Evolutionary conservation across 2,888 invertebrate species (phyloP).

Genomic region (Drosophila antonietae): DNA sequence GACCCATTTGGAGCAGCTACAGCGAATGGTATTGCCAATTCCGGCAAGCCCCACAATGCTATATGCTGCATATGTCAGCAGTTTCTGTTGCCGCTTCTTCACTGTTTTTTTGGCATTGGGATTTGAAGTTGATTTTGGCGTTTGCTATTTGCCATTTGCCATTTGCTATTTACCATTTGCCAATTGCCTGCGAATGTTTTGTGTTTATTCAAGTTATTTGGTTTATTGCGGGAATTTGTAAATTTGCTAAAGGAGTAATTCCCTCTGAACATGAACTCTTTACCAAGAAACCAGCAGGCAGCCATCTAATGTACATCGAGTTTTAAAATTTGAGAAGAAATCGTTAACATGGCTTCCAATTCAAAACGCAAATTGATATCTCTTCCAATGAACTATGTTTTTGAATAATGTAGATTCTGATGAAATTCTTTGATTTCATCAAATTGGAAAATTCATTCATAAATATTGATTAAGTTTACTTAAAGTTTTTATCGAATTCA

Average conservation of each 20-base stretch:
- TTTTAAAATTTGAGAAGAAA: constrained; percentile 39
- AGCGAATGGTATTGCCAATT: constrained; percentile 41
- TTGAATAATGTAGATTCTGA: background rate
- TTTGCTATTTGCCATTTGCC: constrained; percentile 11
- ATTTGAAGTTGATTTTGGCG: constrained; percentile 57
- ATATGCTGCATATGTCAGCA: constrained; percentile 73
- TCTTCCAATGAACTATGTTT: background rate
- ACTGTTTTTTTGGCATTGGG: constrained; percentile 48
- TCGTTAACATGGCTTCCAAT: background rate
- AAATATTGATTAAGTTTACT: background rate
- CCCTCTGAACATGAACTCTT: constrained; percentile 17
- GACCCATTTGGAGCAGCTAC: constrained; percentile 56
- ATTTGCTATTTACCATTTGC: constrained; percentile 11
- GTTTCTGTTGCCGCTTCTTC: constrained; percentile 43
- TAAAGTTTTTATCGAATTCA: background rate
- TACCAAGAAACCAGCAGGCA: background rate
- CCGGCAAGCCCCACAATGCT: constrained; percentile 34
- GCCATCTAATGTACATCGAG: background rate
- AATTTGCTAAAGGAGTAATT: constrained; percentile 69
- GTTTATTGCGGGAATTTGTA: constrained; percentile 78
- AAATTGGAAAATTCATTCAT: background rate
- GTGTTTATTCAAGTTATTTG: constrained; percentile 75
- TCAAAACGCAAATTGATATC: constrained; percentile 5
- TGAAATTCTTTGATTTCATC: background rate
- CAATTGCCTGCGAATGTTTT: constrained; percentile 58